These are phyloP conservation scores for Eciton burchellii DNA, from an alignment of 1,140 invertebrate genomes.

Conservation along the genomic window DNA sequence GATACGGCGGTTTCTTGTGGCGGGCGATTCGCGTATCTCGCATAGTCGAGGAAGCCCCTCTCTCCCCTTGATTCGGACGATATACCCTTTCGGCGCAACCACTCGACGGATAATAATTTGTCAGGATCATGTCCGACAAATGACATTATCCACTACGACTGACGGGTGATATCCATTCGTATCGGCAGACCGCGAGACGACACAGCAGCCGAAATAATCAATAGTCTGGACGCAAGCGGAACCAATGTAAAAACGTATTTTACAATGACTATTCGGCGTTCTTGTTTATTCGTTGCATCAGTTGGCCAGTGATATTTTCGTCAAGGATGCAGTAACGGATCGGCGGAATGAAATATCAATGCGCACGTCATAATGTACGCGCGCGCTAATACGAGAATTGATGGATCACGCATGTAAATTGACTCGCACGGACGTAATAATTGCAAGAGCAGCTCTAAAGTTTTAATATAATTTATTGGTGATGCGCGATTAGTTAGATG, in stretches of 20 bases:
- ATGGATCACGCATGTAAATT: slow-evolving; percentile 23
- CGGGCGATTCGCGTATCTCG: neutral
- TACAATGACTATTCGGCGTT: neutral
- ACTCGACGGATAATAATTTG: slow-evolving; percentile 40
- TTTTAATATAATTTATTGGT: slow-evolving; percentile 28
- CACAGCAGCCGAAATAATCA: slow-evolving; percentile 21
- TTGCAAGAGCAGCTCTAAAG: slow-evolving; percentile 13
- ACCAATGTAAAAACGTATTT: neutral
- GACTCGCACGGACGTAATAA: neutral
- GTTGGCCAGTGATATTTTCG: neutral
- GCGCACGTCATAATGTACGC: neutral
- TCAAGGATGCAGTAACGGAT: too few relatives aligned
- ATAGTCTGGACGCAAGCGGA: neutral
- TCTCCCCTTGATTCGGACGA: slow-evolving; percentile 12
- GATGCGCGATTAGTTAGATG: slow-evolving; percentile 20
- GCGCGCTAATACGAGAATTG: neutral
- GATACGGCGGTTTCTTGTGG: neutral
- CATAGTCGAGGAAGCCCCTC: neutral
- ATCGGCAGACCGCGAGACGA: neutral
- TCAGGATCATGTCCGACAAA: slow-evolving; percentile 29
- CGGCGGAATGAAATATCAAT: neutral
- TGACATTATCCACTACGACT: slow-evolving; percentile 23
- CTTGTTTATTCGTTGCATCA: neutral
- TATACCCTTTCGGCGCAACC: slow-evolving; percentile 1
- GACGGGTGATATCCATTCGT: slow-evolving; percentile 31